A percentile compares a stretch with the other conserved stretches of the same genome.
These are phyloP conservation scores for Mesocricetus auratus DNA, from an alignment of 2,113 vertebrate species.

Conservation along the genomic window DNA sequence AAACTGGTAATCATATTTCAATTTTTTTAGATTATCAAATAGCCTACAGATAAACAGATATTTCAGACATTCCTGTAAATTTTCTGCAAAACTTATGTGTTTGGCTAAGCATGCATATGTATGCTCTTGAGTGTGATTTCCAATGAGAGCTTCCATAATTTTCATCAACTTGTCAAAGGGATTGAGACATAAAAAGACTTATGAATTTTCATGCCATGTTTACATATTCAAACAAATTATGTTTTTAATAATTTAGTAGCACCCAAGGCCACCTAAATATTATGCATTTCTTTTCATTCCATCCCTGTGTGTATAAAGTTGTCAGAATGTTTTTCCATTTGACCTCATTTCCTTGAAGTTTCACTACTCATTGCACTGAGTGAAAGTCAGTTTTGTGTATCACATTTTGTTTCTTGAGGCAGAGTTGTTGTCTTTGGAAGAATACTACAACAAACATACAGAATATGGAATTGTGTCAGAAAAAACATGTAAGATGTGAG, in stretches of 20 bases:
- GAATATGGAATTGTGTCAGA: not conserved
- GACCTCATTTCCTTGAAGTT: not conserved
- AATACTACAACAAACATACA: constrained; percentile 67
- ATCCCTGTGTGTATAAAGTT: not conserved
- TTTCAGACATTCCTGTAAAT: not conserved
- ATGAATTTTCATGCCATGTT: not conserved
- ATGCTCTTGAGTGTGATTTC: not conserved
- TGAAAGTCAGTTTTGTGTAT: not conserved
- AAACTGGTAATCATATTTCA: not conserved
- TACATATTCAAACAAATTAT: constrained; percentile 9
- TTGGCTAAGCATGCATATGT: not conserved
- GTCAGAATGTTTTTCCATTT: not conserved
- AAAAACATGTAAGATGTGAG: not conserved
- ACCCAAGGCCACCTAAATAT: not conserved
- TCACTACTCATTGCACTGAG: not conserved
- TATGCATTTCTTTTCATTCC: not conserved
- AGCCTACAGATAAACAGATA: not conserved
- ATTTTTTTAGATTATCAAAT: too few relatives aligned
- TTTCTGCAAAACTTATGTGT: not conserved
- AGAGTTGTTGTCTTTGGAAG: constrained; percentile 67
- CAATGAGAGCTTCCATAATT: not conserved
- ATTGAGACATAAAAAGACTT: not conserved
- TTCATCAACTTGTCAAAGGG: not conserved
- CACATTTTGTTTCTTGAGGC: constrained; percentile 73
- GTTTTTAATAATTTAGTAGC: not conserved